phyloP scores from a whole-genome alignment of 2,113 vertebrate genomes.

The Vidua macroura region DNA sequence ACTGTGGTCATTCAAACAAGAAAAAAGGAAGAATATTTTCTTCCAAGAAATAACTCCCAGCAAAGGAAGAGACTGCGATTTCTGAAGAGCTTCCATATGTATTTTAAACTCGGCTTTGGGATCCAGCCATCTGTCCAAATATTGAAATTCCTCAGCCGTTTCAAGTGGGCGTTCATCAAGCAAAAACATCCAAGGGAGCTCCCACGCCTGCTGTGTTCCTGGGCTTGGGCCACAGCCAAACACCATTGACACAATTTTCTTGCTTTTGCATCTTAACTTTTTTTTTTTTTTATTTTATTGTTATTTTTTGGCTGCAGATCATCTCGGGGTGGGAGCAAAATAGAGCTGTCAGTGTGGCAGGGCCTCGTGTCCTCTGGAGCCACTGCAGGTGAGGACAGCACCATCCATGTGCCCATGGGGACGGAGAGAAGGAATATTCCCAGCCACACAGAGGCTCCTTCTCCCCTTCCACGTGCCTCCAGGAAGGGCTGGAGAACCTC shows the following conservation, averaged over 20 bases:
- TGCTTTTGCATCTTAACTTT: neutral
- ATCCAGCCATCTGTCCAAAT: conserved; percentile 61
- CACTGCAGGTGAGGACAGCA: neutral
- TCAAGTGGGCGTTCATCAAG: conserved; percentile 46
- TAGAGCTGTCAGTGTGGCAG: neutral
- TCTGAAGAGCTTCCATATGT: neutral
- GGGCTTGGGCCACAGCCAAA: conserved; percentile 38
- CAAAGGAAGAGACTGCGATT: neutral
- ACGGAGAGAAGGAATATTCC: neutral
- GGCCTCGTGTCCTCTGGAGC: neutral
- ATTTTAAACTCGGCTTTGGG: conserved; percentile 33
- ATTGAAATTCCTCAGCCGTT: conserved; percentile 41
- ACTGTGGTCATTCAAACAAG: neutral
- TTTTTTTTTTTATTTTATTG: neutral
- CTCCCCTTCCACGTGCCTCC: neutral
- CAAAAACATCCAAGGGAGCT: conserved; percentile 35
- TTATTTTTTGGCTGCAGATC: neutral
- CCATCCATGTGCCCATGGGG: neutral
- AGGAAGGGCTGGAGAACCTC: neutral
- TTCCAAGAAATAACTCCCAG: neutral
- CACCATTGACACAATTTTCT: conserved; percentile 37
- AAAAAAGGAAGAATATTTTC: neutral
- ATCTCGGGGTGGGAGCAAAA: neutral
- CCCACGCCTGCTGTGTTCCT: conserved; percentile 17
- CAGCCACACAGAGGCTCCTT: accelerated